Percentiles rank a stretch among this genome's conserved stretches.
phyloP scores from a whole-genome alignment of 1,140 invertebrate genomes.

The Apis laboriosa region DNA sequence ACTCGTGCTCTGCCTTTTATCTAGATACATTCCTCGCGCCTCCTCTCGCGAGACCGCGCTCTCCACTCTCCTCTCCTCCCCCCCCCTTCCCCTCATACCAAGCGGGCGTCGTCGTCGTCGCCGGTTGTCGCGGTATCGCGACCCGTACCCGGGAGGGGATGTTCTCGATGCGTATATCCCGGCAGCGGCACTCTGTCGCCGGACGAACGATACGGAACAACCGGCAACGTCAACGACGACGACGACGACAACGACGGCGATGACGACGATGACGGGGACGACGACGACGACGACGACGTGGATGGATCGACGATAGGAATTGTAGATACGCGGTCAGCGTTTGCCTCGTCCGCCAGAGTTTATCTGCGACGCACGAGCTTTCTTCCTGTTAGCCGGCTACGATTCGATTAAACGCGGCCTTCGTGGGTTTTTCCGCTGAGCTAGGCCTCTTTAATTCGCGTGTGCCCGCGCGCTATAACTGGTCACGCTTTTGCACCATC shows the following conservation, averaged over 20 bases:
- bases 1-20: constrained; percentile 48
- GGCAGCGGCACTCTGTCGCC: constrained; percentile 10
- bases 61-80: neutral
- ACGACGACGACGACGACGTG: constrained; percentile 3
- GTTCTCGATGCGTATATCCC: constrained; percentile 16
- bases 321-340: constrained; percentile 15
- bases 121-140: constrained; percentile 10
- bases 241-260: constrained; percentile 10
- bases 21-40: constrained; percentile 56
- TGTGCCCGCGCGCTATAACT: neutral
- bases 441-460: constrained; percentile 14
- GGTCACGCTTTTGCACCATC: too few relatives aligned
- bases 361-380: constrained; percentile 45
- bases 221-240: neutral
- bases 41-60: constrained; percentile 38
- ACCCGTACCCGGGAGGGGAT: neutral
- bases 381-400: constrained; percentile 39
- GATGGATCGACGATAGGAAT: constrained; percentile 12
- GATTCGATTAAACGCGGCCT: constrained; percentile 43
- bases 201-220: constrained; percentile 7
- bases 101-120: constrained; percentile 15
- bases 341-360: neutral
- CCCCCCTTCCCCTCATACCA: too few relatives aligned
- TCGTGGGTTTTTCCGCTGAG: constrained; percentile 43
- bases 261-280: neutral